Base-by-base conservation (phyloP, 2,888 invertebrate genomes). In the Eupithecia centaureata region DNA sequence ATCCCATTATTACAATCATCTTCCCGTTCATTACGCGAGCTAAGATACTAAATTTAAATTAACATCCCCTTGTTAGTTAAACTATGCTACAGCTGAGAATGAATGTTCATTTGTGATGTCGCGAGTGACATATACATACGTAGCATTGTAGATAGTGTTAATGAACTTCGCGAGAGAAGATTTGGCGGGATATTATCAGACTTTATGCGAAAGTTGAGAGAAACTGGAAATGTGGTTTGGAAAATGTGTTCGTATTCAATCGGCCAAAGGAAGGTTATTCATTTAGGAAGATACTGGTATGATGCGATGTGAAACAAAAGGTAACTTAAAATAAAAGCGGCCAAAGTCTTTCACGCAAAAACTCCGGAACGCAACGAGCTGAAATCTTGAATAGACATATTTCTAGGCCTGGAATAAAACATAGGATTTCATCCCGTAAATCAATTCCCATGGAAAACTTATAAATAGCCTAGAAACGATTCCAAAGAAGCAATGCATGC, bases 31-130 rank as follows among this genome's bases (percentile, higher is more conserved):
- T 92, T 92, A 91, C 88, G 85, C 65, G 85, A 71, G 88, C 86
- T 86, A 86, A 90, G 92, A 92, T 90, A 91, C 89, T 93, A 92
- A 92, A 92, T 93, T 93, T 91, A 91, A 92, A 93, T 93, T 91
- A 93, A 92, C 90, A 91, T 82, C 88, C 89, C 89, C 91, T 91
- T 89, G 91, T 91, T 91, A 92, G 88, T 87, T 82, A 79, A 90
- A 91, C 91, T 91, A 88, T 82, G 71, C 82, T 86, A 89, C 88
- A 87, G 86, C 85, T 80, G 77, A 79, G 83, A 87, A 86, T 86
- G 86, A 86, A 88, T 89, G 91, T 87, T 90, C 92, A 89, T 90
- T 89, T 76, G 85, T 83, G 86, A 83, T 75, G 76, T 76, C 76
- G 77, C 76, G 70, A 42, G 66, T 70, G 70, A 63, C 63, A 12